Percentiles rank a stretch among this genome's conserved stretches.
phyloP scores from a whole-genome alignment of 1,140 invertebrate species.

The Drosophila takahashii region DNA sequence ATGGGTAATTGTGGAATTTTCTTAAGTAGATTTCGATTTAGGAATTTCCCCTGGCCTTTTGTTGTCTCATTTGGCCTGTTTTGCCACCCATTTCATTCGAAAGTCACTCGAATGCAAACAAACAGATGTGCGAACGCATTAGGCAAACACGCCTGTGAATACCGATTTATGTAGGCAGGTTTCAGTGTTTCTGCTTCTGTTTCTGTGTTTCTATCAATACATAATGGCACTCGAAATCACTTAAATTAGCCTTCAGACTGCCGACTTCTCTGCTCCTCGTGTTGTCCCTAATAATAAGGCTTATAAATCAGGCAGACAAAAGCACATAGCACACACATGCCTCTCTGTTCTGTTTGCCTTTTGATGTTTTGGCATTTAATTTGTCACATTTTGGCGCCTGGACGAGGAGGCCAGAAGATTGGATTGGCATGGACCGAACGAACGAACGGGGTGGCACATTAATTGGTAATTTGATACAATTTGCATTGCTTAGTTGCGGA shows the following conservation, averaged over 20 bases:
- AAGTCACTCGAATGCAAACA: constrained; percentile 33
- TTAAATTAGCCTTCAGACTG: constrained; percentile 39
- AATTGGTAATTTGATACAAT: constrained; percentile 60
- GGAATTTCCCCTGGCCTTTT: background rate
- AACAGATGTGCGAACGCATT: constrained; percentile 16
- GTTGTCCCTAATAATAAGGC: constrained; percentile 44
- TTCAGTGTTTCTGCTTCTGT: background rate
- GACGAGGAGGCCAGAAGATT: background rate
- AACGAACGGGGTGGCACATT: constrained; percentile 17
- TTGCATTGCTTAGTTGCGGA: constrained; percentile 51
- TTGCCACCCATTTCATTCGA: too few species aligned
- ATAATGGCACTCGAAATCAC: constrained; percentile 50
- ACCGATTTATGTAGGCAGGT: background rate
- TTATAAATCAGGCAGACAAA: constrained; percentile 39
- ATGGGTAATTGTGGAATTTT: background rate
- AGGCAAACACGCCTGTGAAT: constrained; percentile 10
- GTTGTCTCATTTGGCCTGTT: constrained; percentile 4
- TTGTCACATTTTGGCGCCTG: constrained; percentile 50
- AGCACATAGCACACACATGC: background rate
- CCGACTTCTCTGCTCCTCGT: background rate
- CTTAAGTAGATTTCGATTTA: constrained; percentile 4
- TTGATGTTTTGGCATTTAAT: constrained; percentile 62
- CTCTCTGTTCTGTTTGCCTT: constrained; percentile 21
- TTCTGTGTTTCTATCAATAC: constrained; percentile 43
- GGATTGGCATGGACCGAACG: too few species aligned